Base-by-base conservation (phyloP, 2,113 vertebrate genomes). In the Dasyurus viverrinus region DNA sequence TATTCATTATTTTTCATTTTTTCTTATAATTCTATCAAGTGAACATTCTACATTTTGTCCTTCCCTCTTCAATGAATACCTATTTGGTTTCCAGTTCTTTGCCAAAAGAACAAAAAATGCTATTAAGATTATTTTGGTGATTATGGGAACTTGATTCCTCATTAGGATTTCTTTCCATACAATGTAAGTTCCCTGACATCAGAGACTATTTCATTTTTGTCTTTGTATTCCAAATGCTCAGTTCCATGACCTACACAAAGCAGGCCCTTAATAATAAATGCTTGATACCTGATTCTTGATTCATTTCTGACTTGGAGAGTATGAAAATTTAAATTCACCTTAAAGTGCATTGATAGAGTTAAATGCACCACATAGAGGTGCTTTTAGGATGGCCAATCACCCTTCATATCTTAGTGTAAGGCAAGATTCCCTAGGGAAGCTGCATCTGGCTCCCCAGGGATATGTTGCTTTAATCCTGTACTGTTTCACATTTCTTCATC, bases 401-500 rank as follows among this genome's bases (percentile, higher is more conserved):
- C n/a, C 68, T 42, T 42, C 16, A 22, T 76, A 19, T n/a, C 16
- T 76, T 76, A 42, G 19, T 42, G n/a, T 42, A 23, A n/a, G n/a
- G 16, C n/a, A 84, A 42, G 68, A 22, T 84, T 84, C 68, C 68
- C 68, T 22, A n/a, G 36, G 68, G 68, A 76, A 76, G 68, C 36
- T 42, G 22, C 68, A n/a, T n/a, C 91, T 92, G 48, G 8, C 91
- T n/a, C 11, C 6, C 30, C 14, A 7, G 50, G 60, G 60, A 76
- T 19, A 8, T 84, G 60, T n/a, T 84, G 57, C 24, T 12, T 94
- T 91, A 46, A 48, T 27, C 23, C 30, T 2, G 11, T 0, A 0
- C 23, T 42, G 57, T 93, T 94, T 95, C 89, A 1, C 54, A 92
- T 91, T 0, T 1, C 54, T 27, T 96, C 91, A 90, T 93, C 90